Evolutionary conservation across 1,140 invertebrate species (phyloP).

Genomic region (Lepidotrigona ventralis): DNA sequence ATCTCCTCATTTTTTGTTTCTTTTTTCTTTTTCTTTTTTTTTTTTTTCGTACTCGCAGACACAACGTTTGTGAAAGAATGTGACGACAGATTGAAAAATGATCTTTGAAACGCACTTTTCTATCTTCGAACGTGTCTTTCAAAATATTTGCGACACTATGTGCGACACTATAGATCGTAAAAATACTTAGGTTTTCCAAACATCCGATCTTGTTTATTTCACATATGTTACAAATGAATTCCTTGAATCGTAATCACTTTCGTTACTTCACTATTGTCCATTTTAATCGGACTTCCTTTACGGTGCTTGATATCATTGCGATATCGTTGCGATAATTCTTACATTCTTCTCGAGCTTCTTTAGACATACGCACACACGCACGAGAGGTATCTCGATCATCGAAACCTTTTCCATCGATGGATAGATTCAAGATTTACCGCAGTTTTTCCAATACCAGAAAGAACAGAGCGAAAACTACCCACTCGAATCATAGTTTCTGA

Average conservation of each 20-base stretch:
- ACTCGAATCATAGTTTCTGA: slow-evolving; percentile 27
- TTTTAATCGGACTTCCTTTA: not conserved
- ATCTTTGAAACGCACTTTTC: not conserved
- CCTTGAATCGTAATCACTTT: too few relatives aligned
- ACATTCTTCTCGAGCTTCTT: not conserved
- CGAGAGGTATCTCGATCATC: not conserved
- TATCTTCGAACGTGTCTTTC: not conserved
- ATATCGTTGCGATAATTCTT: not conserved
- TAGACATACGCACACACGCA: rapidly evolving
- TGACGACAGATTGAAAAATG: not conserved
- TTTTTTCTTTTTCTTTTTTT: not conserved
- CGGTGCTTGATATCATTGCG: not conserved
- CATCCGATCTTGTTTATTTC: not conserved
- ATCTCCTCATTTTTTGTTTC: not conserved
- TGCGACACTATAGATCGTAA: not conserved
- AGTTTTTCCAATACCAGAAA: not conserved
- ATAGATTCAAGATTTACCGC: not conserved
- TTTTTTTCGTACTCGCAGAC: too few relatives aligned
- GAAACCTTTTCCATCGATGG: not conserved
- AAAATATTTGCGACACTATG: too few relatives aligned
- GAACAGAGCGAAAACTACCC: not conserved
- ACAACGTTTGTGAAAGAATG: too few relatives aligned
- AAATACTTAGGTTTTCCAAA: not conserved
- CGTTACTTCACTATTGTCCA: not conserved
- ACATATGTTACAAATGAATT: not conserved